Conservation (phyloP, 92 coral and sea anemone genomes). For the Blastomussa wellsi region DNA sequence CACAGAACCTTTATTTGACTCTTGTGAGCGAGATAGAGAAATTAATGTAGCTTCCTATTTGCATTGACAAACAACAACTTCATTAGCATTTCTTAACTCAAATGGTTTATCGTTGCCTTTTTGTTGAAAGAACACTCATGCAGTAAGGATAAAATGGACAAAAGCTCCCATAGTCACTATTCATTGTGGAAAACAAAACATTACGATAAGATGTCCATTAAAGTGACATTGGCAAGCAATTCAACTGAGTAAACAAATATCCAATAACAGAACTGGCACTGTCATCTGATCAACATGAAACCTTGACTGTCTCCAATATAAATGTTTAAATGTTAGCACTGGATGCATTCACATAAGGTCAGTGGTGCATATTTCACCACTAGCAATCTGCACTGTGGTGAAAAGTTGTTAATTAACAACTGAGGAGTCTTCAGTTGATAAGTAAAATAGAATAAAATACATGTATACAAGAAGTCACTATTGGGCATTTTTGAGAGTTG, state of each 20-base stretch:
- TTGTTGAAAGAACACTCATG: slow-evolving; percentile 11
- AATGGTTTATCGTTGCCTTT: slow-evolving; percentile 13
- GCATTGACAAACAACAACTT: slow-evolving; percentile 30
- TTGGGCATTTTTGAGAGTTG: neutral
- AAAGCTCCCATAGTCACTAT: neutral
- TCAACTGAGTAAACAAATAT: slow-evolving; percentile 24
- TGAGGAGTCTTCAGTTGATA: neutral
- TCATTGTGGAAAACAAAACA: slow-evolving; percentile 1
- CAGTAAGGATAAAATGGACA: slow-evolving; percentile 19
- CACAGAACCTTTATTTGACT: slow-evolving; percentile 50
- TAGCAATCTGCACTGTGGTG: too few species aligned
- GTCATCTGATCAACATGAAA: slow-evolving; percentile 12
- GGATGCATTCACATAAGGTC: neutral
- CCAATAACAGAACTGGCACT: slow-evolving; percentile 20
- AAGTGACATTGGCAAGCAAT: slow-evolving; percentile 18
- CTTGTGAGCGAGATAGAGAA: slow-evolving; percentile 53
- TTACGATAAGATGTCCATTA: slow-evolving; percentile 2
- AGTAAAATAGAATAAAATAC: neutral
- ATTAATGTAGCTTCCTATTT: slow-evolving; percentile 37
- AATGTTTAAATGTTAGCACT: neutral
- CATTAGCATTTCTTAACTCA: slow-evolving; percentile 18
- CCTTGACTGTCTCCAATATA: neutral
- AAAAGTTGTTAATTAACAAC: too few species aligned
- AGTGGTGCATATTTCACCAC: too few species aligned
- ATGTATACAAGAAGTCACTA: slow-evolving; percentile 19